Base-by-base conservation (phyloP, 2,113 vertebrate genomes). In the Edolisoma coerulescens region DNA sequence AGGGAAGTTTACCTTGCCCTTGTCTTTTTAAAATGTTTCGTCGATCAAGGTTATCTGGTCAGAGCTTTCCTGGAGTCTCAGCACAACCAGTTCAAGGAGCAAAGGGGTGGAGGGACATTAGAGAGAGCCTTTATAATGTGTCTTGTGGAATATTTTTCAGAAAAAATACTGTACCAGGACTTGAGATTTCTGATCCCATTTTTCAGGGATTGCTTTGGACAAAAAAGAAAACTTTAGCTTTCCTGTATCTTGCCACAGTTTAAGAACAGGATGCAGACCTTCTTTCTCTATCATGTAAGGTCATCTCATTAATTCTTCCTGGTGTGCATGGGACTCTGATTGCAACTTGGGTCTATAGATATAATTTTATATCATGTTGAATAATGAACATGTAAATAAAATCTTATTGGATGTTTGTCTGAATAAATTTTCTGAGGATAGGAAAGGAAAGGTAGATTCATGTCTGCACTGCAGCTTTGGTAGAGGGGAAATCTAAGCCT, bases 1-100 rank as follows among this genome's bases (percentile, higher is more conserved):
- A 41, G 41, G 69, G 56, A 92, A 81, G 88, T 94, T 96, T 93
- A 90, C 87, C 82, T 96, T 88, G 64, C 83, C 88, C 95, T 94
- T 93, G 68, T 49, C 64, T 61, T 9, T 67, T 73, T 81, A 52
- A 84, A 93, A 91, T 23, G 16, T 84, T 96, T 84, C 80, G 71
- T 94, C 80, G 35, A 89, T 87, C 76, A 74, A 80, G 79, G 94
- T 96, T 88, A 90, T 53, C 49, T 50, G 75, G 88, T 91, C 90
- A 80, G 86, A 77, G 88, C 45, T 91, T 69, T 95, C 54, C 75
- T 65, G 67, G 42, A 82, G 67, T 67, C 84, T 91, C 87, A 83
- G 75, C 54, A 42, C 71, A 70, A 24, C 33, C 64, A 53, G 44
- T 57, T 67, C 39, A 47, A 37, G 59, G 44, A 93, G 70, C 50